Percentiles rank a stretch among this genome's conserved stretches.
Evolutionary conservation across 2,888 invertebrate species (phyloP).

Genomic region (Drosophila demipolita): DNA sequence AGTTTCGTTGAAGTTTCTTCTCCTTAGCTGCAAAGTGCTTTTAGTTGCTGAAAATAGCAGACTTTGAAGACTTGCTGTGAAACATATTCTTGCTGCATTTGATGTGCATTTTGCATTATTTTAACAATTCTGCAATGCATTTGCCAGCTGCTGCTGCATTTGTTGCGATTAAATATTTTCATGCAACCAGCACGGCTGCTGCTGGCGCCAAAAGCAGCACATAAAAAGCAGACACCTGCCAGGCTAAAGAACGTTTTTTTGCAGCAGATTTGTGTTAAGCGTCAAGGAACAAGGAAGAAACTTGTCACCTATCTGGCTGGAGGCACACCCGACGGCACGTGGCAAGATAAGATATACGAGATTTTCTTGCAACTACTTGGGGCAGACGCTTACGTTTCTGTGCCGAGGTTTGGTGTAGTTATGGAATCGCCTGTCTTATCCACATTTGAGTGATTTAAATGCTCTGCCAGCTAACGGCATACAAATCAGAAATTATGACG

Average conservation of each 20-base stretch:
- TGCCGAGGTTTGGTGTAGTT: conserved; percentile 1
- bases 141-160: conserved; percentile 1
- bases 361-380: conserved; percentile 12
- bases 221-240: conserved; percentile 68
- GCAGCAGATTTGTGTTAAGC: conserved; percentile 54
- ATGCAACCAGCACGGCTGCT: conserved; percentile 30
- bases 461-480: conserved; percentile 41
- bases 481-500: conserved; percentile 61
- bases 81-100: conserved; percentile 5
- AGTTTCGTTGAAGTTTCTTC: background rate
- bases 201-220: conserved; percentile 38
- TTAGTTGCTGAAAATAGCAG: background rate
- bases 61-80: background rate
- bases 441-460: conserved; percentile 66
- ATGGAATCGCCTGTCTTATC: conserved; percentile 6
- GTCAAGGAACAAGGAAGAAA: background rate
- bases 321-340: conserved; percentile 44
- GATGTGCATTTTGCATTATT: conserved; percentile 56
- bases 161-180: conserved; percentile 23
- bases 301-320: conserved; percentile 44
- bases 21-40: background rate
- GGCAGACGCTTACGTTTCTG: conserved; percentile 2
- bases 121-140: conserved; percentile 28
- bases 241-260: conserved; percentile 64
- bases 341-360: conserved; percentile 35